Conservation (phyloP, 2,113 vertebrate genomes). For the Urocolius indicus region DNA sequence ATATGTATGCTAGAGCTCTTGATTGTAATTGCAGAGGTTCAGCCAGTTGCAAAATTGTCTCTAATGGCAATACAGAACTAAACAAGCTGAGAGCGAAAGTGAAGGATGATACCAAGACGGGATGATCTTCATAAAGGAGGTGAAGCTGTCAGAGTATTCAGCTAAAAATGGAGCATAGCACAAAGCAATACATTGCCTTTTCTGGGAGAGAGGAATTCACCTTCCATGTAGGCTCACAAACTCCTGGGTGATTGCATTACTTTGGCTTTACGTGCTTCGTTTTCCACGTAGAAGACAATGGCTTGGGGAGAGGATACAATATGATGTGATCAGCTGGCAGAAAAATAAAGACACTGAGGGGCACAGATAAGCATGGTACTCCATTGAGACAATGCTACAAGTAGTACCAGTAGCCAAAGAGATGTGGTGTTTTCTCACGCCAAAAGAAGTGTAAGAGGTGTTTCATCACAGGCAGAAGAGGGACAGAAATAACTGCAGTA, state of each 20-base stretch:
- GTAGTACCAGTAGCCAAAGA: background rate
- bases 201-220: background rate
- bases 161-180: background rate
- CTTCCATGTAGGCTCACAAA: background rate
- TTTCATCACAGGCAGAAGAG: background rate
- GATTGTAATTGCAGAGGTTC: background rate
- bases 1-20: background rate
- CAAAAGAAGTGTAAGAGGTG: too few species aligned
- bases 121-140: background rate
- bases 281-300: background rate
- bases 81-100: background rate
- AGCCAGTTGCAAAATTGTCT: background rate
- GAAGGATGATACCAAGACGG: background rate
- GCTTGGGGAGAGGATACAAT: accelerated
- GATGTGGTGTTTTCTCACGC: background rate
- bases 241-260: background rate
- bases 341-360: background rate
- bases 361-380: background rate
- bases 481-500: background rate
- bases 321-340: background rate
- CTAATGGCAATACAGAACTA: background rate
- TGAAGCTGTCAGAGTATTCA: background rate
- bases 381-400: background rate
- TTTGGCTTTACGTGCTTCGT: background rate
- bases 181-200: background rate